Evolutionary conservation across 2,113 vertebrate species (phyloP).

Genomic region (Corythornis vintsioides): DNA sequence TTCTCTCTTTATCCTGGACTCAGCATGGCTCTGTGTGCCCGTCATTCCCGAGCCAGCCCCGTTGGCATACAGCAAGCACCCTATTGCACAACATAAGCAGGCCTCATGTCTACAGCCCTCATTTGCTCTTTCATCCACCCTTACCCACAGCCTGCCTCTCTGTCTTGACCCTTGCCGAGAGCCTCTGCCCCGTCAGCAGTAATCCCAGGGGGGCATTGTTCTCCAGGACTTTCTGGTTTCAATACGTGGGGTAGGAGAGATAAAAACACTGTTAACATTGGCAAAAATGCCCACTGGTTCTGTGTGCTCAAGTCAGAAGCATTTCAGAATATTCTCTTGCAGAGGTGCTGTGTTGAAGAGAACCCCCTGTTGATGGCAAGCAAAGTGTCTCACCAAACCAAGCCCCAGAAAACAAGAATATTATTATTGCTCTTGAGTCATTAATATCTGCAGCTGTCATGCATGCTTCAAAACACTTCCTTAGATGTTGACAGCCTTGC

Average conservation of each 20-base stretch:
- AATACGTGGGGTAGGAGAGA: rapidly evolving
- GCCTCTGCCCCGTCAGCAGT: background rate
- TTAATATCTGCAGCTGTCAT: background rate
- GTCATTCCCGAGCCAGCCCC: background rate
- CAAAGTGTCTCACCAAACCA: background rate
- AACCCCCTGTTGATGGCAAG: background rate
- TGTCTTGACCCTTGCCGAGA: background rate
- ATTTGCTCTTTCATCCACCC: background rate
- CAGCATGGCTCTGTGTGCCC: background rate
- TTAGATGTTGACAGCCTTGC: background rate
- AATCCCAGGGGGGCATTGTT: background rate
- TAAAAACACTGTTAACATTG: background rate
- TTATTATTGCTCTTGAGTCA: background rate
- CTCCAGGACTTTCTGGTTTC: background rate
- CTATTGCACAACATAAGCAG: background rate
- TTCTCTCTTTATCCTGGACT: background rate
- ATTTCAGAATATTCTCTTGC: background rate
- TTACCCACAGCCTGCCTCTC: background rate
- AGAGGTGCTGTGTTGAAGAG: background rate
- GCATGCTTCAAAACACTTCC: background rate
- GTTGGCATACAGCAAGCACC: background rate
- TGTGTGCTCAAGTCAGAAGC: background rate
- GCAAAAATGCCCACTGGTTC: background rate
- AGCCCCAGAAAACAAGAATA: background rate
- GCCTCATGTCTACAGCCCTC: background rate